A percentile compares a stretch with the other conserved stretches of the same genome.
These are phyloP conservation scores for Hydrotaea cyrtoneurina DNA, from an alignment of 2,888 invertebrate genomes.

Conservation along the genomic window DNA sequence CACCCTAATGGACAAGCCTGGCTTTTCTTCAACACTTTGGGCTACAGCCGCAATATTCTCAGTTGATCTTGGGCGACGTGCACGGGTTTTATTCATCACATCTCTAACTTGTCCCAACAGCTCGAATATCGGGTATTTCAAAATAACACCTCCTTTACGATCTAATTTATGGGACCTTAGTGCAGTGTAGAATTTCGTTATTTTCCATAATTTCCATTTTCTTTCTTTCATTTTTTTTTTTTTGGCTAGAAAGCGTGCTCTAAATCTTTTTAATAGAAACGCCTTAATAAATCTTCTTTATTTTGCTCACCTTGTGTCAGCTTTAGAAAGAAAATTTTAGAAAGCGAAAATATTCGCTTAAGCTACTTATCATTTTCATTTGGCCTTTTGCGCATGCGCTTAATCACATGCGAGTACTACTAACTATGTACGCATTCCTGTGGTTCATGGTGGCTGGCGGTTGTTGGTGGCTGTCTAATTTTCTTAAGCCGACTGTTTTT, in stretches of 20 bases:
- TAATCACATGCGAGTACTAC: background rate
- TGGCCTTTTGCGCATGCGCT: constrained; percentile 24
- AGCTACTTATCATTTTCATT: constrained; percentile 52
- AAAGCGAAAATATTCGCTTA: constrained; percentile 66
- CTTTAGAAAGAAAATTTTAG: constrained; percentile 56
- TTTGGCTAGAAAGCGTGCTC: constrained; percentile 7
- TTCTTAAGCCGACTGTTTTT: constrained; percentile 63
- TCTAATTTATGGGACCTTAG: too few relatives aligned
- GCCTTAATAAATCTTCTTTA: constrained; percentile 19
- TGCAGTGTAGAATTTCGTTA: too few relatives aligned
- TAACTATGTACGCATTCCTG: constrained; percentile 52
- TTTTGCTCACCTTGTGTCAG: constrained; percentile 7
- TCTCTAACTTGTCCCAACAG: too few relatives aligned
- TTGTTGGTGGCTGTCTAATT: constrained; percentile 22
- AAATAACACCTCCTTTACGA: too few relatives aligned
- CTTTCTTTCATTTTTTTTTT: too few relatives aligned
- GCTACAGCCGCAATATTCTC: too few relatives aligned
- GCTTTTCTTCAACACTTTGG: too few relatives aligned
- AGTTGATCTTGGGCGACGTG: too few relatives aligned
- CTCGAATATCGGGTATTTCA: too few relatives aligned
- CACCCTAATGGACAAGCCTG: too few relatives aligned
- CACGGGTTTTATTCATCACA: too few relatives aligned
- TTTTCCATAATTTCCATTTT: too few relatives aligned
- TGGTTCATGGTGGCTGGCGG: constrained; percentile 1
- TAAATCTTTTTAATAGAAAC: background rate